These are phyloP conservation scores for Gorsachius goisagi DNA, from an alignment of 2,113 vertebrate species.

Conservation along the genomic window DNA sequence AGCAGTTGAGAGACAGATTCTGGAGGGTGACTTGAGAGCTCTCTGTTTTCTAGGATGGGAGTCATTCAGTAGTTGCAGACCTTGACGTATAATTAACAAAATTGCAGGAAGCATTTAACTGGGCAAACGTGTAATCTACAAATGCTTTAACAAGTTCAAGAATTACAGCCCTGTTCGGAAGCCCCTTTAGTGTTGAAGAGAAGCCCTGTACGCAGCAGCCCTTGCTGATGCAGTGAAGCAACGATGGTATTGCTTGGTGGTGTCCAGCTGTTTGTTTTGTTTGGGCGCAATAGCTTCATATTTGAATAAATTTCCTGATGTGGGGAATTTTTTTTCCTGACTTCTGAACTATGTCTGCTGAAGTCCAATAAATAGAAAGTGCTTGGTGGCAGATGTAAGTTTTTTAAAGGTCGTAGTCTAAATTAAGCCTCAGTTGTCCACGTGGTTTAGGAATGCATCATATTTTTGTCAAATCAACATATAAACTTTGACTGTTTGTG, in stretches of 20 bases:
- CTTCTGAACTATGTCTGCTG: background rate
- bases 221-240: background rate
- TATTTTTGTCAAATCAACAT: background rate
- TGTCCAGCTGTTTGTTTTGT: background rate
- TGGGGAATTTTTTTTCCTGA: background rate
- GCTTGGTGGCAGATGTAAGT: background rate
- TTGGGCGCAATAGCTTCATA: background rate
- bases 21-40: background rate
- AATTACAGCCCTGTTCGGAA: background rate
- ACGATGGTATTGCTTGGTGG: background rate
- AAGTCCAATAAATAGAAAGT: background rate
- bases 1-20: background rate
- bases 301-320: background rate
- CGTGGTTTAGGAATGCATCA: background rate
- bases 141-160: background rate
- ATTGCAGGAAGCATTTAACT: slow-evolving; percentile 35
- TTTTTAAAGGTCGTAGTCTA: background rate
- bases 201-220: background rate
- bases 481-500: background rate
- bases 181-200: background rate
- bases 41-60: background rate
- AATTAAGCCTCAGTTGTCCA: background rate
- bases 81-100: background rate
- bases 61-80: background rate
- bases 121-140: background rate